Evolutionary conservation across 1,140 invertebrate species (phyloP).

Genomic region (Atta texana): DNA sequence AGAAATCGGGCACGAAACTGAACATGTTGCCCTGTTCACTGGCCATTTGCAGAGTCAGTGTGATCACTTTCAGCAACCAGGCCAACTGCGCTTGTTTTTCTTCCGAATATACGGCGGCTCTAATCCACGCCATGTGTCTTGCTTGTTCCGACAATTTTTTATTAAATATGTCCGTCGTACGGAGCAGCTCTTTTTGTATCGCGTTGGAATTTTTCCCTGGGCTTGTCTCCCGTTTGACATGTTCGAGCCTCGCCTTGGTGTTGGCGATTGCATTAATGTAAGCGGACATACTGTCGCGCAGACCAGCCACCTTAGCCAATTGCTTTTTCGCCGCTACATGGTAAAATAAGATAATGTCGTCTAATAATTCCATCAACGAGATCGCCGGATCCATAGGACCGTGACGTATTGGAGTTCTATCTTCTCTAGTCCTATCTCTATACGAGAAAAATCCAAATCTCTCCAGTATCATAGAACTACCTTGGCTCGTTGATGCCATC

Average conservation of each 20-base stretch:
- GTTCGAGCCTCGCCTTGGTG: slow-evolving; percentile 84
- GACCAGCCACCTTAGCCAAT: slow-evolving; percentile 88
- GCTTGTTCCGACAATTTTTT: slow-evolving; percentile 87
- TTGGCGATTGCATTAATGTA: slow-evolving; percentile 87
- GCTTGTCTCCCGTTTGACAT: slow-evolving; percentile 70
- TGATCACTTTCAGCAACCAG: slow-evolving; percentile 88
- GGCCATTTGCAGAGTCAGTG: slow-evolving; percentile 87
- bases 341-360: slow-evolving; percentile 90
- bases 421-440: slow-evolving; percentile 66
- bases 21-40: slow-evolving; percentile 90
- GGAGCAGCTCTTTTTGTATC: slow-evolving; percentile 85
- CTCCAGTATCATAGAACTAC: slow-evolving; percentile 76
- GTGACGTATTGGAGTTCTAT: slow-evolving; percentile 73
- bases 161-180: slow-evolving; percentile 86
- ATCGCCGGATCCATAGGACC: slow-evolving; percentile 84
- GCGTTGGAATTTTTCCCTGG: slow-evolving; percentile 73
- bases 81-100: slow-evolving; percentile 87
- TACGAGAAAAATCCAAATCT: slow-evolving; percentile 79
- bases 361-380: slow-evolving; percentile 88
- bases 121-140: slow-evolving; percentile 89
- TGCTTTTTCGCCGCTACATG: slow-evolving; percentile 90
- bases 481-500: slow-evolving; percentile 30
- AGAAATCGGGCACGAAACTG: slow-evolving; percentile 93
- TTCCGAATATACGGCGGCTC: slow-evolving; percentile 88
- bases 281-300: slow-evolving; percentile 88